Evolutionary conservation across 2,113 vertebrate genomes (phyloP).

Genomic region (Melanostigma gelatinosum): DNA sequence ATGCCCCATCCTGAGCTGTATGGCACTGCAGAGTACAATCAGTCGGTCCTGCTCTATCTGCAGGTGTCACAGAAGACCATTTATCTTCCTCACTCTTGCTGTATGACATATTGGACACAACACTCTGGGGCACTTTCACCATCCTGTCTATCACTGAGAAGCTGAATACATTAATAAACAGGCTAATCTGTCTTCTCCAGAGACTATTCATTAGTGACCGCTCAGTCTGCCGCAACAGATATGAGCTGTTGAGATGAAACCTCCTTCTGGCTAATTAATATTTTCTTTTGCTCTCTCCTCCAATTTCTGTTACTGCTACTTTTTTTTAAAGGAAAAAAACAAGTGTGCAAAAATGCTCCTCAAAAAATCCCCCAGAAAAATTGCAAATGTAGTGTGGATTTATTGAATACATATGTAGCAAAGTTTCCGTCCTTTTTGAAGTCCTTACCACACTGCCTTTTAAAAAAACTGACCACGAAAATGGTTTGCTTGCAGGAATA

Average conservation of each 20-base stretch:
- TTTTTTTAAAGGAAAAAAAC: not conserved
- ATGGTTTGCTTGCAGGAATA: slow-evolving; percentile 15
- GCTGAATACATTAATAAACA: slow-evolving; percentile 53
- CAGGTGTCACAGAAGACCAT: slow-evolving; percentile 37
- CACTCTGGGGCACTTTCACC: slow-evolving; percentile 24
- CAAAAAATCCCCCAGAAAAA: not conserved
- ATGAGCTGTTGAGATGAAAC: slow-evolving; percentile 27
- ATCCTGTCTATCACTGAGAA: slow-evolving; percentile 49
- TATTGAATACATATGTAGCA: not conserved
- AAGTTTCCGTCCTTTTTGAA: not conserved
- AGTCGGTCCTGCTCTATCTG: slow-evolving; percentile 48
- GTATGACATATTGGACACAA: slow-evolving; percentile 36
- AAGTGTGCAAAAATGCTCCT: not conserved
- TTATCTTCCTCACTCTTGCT: slow-evolving; percentile 50
- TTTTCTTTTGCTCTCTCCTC: not conserved
- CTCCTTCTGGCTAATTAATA: not conserved
- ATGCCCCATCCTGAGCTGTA: slow-evolving; percentile 34
- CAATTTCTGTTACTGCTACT: not conserved
- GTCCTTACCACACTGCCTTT: not conserved
- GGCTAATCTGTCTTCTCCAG: slow-evolving; percentile 56
- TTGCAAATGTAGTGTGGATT: not conserved
- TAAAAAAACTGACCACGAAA: not conserved
- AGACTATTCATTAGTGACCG: slow-evolving; percentile 44
- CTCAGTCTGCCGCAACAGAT: slow-evolving; percentile 38
- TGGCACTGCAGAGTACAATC: slow-evolving; percentile 34